These are phyloP conservation scores for Dolichopus griseipennis DNA, from an alignment of 2,888 invertebrate species.

Conservation along the genomic window DNA sequence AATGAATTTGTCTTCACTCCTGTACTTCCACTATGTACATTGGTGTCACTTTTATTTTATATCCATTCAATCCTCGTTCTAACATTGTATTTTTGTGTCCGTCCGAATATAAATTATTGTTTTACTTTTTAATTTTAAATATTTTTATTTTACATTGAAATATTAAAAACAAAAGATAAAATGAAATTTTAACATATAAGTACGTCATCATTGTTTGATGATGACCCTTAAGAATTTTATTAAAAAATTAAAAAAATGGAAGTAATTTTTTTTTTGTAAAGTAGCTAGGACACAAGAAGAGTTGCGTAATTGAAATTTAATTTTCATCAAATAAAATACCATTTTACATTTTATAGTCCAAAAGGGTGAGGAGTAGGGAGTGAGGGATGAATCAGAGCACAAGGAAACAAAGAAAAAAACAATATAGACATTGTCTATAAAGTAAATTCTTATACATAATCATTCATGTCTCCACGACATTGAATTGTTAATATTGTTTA, in stretches of 20 bases:
- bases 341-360: neutral
- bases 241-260: neutral
- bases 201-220: neutral
- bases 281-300: neutral
- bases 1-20: neutral
- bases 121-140: neutral
- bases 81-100: neutral
- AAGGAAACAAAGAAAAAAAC: too few species aligned
- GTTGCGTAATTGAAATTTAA: constrained; percentile 6
- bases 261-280: neutral
- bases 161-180: too few species aligned
- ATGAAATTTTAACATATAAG: too few species aligned
- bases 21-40: neutral
- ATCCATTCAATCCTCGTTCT: neutral
- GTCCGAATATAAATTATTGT: neutral
- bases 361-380: too few species aligned
- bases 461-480: too few species aligned
- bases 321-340: neutral
- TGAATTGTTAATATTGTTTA: too few species aligned
- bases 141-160: too few species aligned
- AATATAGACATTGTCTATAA: too few species aligned
- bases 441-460: too few species aligned
- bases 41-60: neutral
- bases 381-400: too few species aligned
- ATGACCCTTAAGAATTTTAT: constrained; percentile 3